Conservation (phyloP, 2,888 invertebrate genomes). For the Argyra leucocephala region DNA sequence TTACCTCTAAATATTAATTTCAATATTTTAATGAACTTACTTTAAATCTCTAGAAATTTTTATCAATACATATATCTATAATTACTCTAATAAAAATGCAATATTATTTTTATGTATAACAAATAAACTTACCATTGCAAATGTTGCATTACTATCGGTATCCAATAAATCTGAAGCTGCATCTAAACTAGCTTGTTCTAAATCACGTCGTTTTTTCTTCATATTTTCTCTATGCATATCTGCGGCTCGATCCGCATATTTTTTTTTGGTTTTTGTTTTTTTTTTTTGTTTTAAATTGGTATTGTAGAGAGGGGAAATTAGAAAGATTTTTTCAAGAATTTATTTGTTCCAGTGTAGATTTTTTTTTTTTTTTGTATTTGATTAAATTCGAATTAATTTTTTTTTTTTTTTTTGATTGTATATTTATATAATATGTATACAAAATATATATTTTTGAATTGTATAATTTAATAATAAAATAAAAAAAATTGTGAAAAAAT, state of each 20-base stretch:
- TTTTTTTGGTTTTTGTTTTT: constrained; percentile 45
- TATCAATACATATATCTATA: too few species aligned
- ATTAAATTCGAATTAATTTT: background rate
- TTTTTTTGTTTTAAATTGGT: too few species aligned
- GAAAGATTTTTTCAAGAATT: constrained; percentile 44
- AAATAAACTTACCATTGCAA: constrained; percentile 83
- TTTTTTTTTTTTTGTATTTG: constrained; percentile 8
- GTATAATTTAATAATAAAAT: background rate
- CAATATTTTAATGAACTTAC: too few species aligned
- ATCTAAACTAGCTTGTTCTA: constrained; percentile 79
- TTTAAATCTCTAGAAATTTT: too few species aligned
- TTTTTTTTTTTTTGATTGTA: too few species aligned
- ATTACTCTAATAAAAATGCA: too few species aligned
- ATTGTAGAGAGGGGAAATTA: constrained; percentile 48
- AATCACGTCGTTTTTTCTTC: constrained; percentile 78
- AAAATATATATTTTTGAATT: background rate
- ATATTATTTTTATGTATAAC: too few species aligned
- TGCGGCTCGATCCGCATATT: constrained; percentile 53
- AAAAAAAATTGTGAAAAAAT: background rate
- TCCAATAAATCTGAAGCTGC: constrained; percentile 78
- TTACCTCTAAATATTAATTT: too few species aligned
- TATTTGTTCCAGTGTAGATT: constrained; percentile 39
- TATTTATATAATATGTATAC: too few species aligned
- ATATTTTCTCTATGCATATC: constrained; percentile 76
- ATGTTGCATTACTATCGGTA: constrained; percentile 79